phyloP scores from a whole-genome alignment of 2,113 vertebrate species.

The Myiopsitta monachus region DNA sequence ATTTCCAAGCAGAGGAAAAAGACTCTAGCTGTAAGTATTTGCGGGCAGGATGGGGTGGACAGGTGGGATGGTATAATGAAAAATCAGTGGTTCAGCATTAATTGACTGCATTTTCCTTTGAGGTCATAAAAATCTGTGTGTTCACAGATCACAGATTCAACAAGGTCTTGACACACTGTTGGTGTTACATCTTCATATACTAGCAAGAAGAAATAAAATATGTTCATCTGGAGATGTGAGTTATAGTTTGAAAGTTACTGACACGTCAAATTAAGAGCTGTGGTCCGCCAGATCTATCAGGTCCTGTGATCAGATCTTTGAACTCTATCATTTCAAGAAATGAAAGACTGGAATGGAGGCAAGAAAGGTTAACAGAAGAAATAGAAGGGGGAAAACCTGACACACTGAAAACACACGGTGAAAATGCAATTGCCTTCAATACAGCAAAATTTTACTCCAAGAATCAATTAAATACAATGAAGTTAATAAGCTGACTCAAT shows the following conservation, averaged over 20 bases:
- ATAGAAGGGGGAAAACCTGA: not conserved
- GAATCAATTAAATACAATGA: not conserved
- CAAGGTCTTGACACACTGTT: not conserved
- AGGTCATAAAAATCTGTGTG: not conserved
- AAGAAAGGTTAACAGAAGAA: not conserved
- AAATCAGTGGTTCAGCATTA: not conserved
- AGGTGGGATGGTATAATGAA: not conserved
- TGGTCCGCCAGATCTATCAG: not conserved
- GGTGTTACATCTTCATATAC: not conserved
- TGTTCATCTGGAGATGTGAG: not conserved
- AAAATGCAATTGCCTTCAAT: not conserved
- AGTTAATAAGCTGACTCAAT: not conserved
- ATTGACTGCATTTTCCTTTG: not conserved
- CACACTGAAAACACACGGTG: not conserved
- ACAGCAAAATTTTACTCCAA: not conserved
- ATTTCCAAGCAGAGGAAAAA: not conserved
- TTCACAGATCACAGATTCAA: not conserved
- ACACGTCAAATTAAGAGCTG: not conserved
- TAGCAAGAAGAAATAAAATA: not conserved
- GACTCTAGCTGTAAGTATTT: not conserved
- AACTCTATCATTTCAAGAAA: conserved; percentile 23
- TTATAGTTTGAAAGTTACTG: not conserved
- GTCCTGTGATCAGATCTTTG: not conserved
- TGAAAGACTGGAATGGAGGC: not conserved
- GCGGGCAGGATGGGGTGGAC: not conserved